Percentiles rank a stretch among this genome's conserved stretches.
Conservation (phyloP, 2,888 invertebrate species). For the Mechanitis messenoides region DNA sequence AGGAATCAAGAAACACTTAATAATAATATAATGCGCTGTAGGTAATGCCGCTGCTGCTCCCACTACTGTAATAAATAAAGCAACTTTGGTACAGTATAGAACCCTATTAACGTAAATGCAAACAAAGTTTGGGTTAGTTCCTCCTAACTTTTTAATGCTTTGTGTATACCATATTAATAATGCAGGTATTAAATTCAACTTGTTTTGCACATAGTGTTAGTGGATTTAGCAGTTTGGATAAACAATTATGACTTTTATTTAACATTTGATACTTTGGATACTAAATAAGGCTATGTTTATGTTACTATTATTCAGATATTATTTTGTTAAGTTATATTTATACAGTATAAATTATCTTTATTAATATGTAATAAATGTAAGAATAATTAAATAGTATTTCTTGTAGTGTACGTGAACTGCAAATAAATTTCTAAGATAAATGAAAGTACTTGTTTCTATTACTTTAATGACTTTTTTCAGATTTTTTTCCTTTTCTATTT, state of each 20-base stretch:
- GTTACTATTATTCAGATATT: background rate
- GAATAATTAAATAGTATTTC: no score
- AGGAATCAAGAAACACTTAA: background rate
- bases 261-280: background rate
- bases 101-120: constrained; percentile 23
- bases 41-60: constrained; percentile 14
- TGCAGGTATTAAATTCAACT: constrained; percentile 4
- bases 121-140: constrained; percentile 25
- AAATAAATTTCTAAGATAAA: no score
- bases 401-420: no score
- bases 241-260: background rate
- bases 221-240: background rate
- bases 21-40: constrained; percentile 17
- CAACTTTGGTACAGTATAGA: constrained; percentile 24
- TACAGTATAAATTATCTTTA: no score
- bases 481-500: no score
- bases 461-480: no score
- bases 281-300: background rate
- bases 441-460: no score
- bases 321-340: background rate
- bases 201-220: background rate
- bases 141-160: constrained; percentile 23
- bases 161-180: constrained; percentile 6
- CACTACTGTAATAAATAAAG: constrained; percentile 26
- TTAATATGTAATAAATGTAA: no score